Conservation (phyloP, 1,140 invertebrate genomes). For the Listronotus bonariensis region DNA sequence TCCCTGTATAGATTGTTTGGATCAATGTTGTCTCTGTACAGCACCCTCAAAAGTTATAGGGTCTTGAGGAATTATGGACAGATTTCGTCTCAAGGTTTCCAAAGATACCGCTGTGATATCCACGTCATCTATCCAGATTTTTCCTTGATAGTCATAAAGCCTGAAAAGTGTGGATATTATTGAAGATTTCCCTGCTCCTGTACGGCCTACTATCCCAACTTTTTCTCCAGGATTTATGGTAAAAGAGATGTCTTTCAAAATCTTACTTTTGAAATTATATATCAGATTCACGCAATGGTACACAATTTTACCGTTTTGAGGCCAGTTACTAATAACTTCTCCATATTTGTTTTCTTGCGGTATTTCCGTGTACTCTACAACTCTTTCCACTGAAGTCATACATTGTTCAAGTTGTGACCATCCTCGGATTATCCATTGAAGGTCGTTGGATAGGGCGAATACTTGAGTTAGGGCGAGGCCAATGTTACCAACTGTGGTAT, state of each 20-base stretch:
- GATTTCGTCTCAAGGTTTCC: conserved; percentile 57
- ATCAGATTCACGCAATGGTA: conserved; percentile 69
- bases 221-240: conserved; percentile 65
- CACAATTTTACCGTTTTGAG: conserved; percentile 66
- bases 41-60: conserved; percentile 69
- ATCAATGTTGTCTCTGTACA: conserved; percentile 66
- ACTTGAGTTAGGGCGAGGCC: conserved; percentile 81
- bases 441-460: conserved; percentile 74
- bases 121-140: conserved; percentile 33
- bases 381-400: conserved; percentile 80
- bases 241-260: conserved; percentile 68
- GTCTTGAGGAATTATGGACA: conserved; percentile 74
- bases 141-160: conserved; percentile 35
- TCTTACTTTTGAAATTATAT: conserved; percentile 69
- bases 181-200: conserved; percentile 84
- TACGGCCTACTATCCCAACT: conserved; percentile 71
- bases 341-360: conserved; percentile 71
- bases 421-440: conserved; percentile 86
- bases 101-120: conserved; percentile 25
- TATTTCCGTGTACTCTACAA: conserved; percentile 72
- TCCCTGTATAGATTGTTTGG: conserved; percentile 61
- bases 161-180: conserved; percentile 72
- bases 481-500: conserved; percentile 62
- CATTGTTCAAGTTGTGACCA: conserved; percentile 82
- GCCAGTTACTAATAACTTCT: conserved; percentile 69